Base-by-base conservation (phyloP, 2,113 vertebrate species). In the Zosterops hypoxanthus region DNA sequence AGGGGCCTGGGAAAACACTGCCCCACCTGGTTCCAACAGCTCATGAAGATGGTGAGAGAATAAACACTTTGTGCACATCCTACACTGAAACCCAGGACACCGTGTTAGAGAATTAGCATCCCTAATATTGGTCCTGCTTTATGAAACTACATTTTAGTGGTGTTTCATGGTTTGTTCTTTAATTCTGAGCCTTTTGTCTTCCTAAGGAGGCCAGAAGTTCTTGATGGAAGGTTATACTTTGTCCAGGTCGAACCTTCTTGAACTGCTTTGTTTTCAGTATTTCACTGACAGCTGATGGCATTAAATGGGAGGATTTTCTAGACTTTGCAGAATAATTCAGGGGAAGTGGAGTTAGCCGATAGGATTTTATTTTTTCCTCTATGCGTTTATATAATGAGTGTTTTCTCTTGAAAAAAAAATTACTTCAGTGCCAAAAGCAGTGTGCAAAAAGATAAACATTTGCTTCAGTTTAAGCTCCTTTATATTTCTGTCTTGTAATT, bases 81-180 rank as follows among this genome's bases (percentile, higher is more conserved):
- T 23, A 23, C 46, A 12, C 46, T 22, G 46, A 47, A 22, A 47
- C 46, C 46, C 46, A 47, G 46, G 46, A 47, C 21, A 12, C 28
- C 5, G 0, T 4, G 0, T 1, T 26, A 12, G 42, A 34, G 46
- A 53, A 29, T 21, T 8, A 39, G 19, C 12, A 9, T 29, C 9
- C 12, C 1, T 36, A 14, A 22, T 25, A 4, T 0, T 11, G 49
- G 4, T 36, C 17, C 34, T 83, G 56, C 19, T 69, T n/a, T 63
- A 7, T 4, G 2, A n/a, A 78, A 63, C 18, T 26, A 4, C 31
- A 6, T 41, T 28, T 52, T 6, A 59, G 29, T 29, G n/a, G 6
- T 8, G 33, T 28, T 41, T 44, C 3, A 4, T 31, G 36, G 9
- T 65, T 39, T 83, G 42, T 63, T 21, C 31, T 49, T 2, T 14